Evolutionary conservation across 2,888 invertebrate genomes (phyloP), one percentile per base, ranked within the genome.

Genomic region (Pristionchus fissidentatus): DNA sequence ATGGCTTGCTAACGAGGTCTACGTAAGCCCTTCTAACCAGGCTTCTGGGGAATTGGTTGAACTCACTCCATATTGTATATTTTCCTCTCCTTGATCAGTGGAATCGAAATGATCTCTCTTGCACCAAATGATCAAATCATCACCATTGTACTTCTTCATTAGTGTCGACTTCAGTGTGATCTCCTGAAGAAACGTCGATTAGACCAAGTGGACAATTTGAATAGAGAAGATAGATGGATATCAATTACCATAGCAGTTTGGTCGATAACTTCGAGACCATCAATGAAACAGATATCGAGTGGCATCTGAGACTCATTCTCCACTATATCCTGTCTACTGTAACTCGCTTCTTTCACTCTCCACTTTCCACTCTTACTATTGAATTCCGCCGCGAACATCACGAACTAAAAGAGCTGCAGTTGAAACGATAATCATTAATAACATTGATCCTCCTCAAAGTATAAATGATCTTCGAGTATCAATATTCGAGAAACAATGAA

Each of bases 241-340:
- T n/a, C n/a, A n/a, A n/a, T n/a, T 46, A 75, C 75, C 19, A 46
- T 75, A 15, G 0, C n/a, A 38, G 41, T 19, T 41, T 43, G 41
- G 38, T 38, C 22, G 8, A 41, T 19, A 41, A 43, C 13, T 3
- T 10, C 15, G 32, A 78, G 55, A 22, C 26, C 55, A 7, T 78
- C 78, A n/a, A 78, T n/a, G 55, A 55, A 78, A 35, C 35, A 78
- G 29, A 78, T 55, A n/a, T 55, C 55, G 22, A 35, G 41, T 29
- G 78, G 78, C 78, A 78, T 55, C 55, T 78, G 52, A 7, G 26
- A 35, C 55, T 78, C 52, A 3, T 43, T 78, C 55, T 55, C 55
- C 15, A 78, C 55, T n/a, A 78, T 78, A 7, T 78, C 55, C 10
- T 41, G 35, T 55, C 38, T 26, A 78, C 38, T 41, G 41, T 78